Percentiles rank a stretch among this genome's conserved stretches.
Evolutionary conservation across 2,797 vertebrate species (phyloP).

Genomic region (Microctenopoma steveboyesi): DNA sequence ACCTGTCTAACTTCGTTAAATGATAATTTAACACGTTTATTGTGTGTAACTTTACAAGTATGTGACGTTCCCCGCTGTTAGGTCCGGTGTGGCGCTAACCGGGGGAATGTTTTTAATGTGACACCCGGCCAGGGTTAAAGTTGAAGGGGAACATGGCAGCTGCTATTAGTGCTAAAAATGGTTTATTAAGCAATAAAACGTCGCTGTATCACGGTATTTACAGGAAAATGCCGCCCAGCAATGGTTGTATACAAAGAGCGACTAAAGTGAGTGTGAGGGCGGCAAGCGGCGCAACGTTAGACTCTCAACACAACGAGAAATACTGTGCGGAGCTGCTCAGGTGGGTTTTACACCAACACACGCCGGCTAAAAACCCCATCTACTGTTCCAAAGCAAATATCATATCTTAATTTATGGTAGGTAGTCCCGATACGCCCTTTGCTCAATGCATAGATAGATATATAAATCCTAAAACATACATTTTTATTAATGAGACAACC

Average conservation of each 20-base stretch:
- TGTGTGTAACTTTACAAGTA: too few species aligned
- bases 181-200: conserved; percentile 45
- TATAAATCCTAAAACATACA: too few species aligned
- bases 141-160: conserved; percentile 81
- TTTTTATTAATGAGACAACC: not conserved
- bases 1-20: too few species aligned
- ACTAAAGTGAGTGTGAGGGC: conserved; percentile 56
- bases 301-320: conserved; percentile 61
- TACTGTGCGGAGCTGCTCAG: conserved; percentile 81
- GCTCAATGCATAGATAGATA: not conserved
- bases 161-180: conserved; percentile 53
- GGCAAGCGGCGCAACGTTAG: conserved; percentile 40
- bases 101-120: conserved; percentile 40
- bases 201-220: conserved; percentile 30
- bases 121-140: conserved; percentile 35
- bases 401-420: accelerated
- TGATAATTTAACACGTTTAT: too few species aligned
- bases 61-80: too few species aligned
- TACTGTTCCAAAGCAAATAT: accelerated
- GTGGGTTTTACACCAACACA: conserved; percentile 61
- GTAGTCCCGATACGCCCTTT: not conserved
- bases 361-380: not conserved
- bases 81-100: too few species aligned
- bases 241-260: conserved; percentile 22
- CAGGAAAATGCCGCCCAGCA: conserved; percentile 13